Evolutionary conservation across 2,888 invertebrate genomes (phyloP), one percentile per base, ranked within the genome.

Genomic region (Rapana venosa): DNA sequence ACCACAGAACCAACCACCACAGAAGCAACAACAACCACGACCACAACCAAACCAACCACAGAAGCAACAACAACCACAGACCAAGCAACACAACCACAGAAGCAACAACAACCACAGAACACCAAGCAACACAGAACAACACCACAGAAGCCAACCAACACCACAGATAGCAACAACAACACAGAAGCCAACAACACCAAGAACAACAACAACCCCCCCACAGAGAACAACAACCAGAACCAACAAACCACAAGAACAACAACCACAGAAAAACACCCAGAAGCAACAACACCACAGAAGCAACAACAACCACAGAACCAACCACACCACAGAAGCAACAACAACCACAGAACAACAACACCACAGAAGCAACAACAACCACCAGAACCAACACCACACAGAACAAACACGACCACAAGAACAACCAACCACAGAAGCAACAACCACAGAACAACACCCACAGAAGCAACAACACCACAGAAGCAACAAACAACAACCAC

Each of bases 401-500:
- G 26, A 15, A 26, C 4, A 1, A 74, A 74, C 74, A 20, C n/a
- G 66, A 56, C 79, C 22, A 81, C 36, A 11, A 20, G 17, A 17
- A 20, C 47, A 47, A 47, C 47, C 83, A 47, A 36, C 83, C 0
- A 83, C 2, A 47, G 47, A 83, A 83, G 47, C 26, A 8, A 15
- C 13, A 83, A 83, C 83, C 22, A 22, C n/a, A n/a, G n/a, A n/a
- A n/a, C n/a, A n/a, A n/a, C n/a, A n/a, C n/a, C 83, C 22, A 36
- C n/a, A 47, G 66, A 87, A 58, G 30, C 36, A 83, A 47, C 17
- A 47, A 83, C 47, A 22, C 83, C 22, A 36, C n/a, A 47, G 66
- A 87, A 22, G 17, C n/a, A 58, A 88, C 20, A 47, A 90, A 35
- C 88, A 84, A 17, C 47, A 11, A 56, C 47, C 20, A 83, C 83